These are phyloP conservation scores for Sphecodes monilicornis DNA, from an alignment of 2,888 invertebrate genomes.

Conservation along the genomic window DNA sequence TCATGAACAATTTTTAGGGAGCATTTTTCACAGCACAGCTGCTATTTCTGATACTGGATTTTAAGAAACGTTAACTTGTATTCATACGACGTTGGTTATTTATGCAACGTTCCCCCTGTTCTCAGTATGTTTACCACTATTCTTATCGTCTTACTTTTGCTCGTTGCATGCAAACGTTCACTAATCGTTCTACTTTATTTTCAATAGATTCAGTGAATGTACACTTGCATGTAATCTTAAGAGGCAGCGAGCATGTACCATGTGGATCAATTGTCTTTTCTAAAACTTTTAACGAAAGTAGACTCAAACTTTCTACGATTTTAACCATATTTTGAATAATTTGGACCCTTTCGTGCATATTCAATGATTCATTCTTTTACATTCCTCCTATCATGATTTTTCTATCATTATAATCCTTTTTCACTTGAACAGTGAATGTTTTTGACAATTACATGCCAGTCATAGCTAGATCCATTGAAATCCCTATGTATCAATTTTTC, in stretches of 20 bases:
- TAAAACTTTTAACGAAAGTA: not conserved
- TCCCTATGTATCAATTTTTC: too few relatives aligned
- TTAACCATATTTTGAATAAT: too few relatives aligned
- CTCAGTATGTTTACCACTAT: not conserved
- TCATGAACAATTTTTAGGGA: not conserved
- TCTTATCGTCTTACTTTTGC: conserved; percentile 2
- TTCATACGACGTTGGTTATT: not conserved
- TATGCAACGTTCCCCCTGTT: not conserved
- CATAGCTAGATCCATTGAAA: too few relatives aligned
- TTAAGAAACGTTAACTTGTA: not conserved
- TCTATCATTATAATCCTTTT: too few relatives aligned
- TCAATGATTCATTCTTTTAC: not conserved
- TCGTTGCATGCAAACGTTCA: not conserved
- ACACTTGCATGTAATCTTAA: not conserved
- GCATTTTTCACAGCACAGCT: not conserved
- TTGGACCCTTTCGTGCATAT: too few relatives aligned
- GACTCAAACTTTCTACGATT: not conserved
- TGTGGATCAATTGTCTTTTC: not conserved
- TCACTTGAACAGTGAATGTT: too few relatives aligned
- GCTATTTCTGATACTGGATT: not conserved
- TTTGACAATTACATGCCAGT: too few relatives aligned
- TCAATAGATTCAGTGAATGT: not conserved
- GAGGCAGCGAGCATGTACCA: not conserved
- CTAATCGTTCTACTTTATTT: conserved; percentile 8
- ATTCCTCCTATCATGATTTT: too few relatives aligned